Conservation (phyloP, 2,888 invertebrate species). For the Sipha maydis region DNA sequence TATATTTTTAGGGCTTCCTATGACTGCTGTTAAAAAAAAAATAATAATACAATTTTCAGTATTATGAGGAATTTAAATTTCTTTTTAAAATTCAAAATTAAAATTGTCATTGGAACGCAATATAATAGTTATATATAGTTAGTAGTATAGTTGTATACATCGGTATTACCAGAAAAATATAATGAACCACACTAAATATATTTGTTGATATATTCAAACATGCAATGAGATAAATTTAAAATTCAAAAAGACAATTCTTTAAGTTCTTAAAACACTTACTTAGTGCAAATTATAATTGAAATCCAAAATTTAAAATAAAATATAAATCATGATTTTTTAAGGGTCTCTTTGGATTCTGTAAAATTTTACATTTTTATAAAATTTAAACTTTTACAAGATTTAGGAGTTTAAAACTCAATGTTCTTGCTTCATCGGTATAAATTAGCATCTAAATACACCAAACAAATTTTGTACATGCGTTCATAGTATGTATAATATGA, state of each 20-base stretch:
- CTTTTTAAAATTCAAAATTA: not conserved
- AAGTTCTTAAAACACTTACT: too few relatives aligned
- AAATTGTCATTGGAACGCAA: not conserved
- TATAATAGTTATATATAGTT: not conserved
- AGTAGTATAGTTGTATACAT: not conserved
- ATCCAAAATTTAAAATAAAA: not conserved
- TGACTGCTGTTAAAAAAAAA: too few relatives aligned
- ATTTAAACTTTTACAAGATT: too few relatives aligned
- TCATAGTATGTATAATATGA: too few relatives aligned
- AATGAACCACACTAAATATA: not conserved
- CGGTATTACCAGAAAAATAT: not conserved
- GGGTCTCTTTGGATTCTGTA: not conserved
- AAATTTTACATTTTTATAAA: too few relatives aligned
- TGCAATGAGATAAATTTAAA: not conserved
- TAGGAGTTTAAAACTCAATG: not conserved
- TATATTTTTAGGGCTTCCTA: too few relatives aligned
- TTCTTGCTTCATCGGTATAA: not conserved
- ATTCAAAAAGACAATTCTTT: not conserved
- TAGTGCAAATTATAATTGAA: too few relatives aligned
- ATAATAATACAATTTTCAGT: not conserved
- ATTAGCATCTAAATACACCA: not conserved
- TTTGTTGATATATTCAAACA: not conserved
- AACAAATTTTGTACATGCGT: too few relatives aligned
- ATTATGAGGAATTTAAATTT: not conserved
- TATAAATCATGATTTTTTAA: not conserved